Percentiles rank a stretch among this genome's conserved stretches.
phyloP scores from a whole-genome alignment of 2,888 invertebrate genomes.

The Melangyna quadrimaculata region DNA sequence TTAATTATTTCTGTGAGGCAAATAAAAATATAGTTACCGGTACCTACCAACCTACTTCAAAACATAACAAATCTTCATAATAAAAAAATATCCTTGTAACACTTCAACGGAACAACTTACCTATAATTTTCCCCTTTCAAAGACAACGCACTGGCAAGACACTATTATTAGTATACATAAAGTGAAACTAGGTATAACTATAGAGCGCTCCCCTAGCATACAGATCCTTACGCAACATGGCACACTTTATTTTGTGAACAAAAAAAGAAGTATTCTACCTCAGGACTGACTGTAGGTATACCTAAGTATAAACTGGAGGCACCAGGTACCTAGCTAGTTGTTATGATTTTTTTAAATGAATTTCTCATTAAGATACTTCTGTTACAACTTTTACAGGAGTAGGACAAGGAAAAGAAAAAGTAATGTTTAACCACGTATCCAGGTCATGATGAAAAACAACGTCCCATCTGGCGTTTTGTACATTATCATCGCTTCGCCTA shows the following conservation, averaged over 20 bases:
- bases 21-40: not conserved
- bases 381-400: not conserved
- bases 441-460: slow-evolving; percentile 48
- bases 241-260: not conserved
- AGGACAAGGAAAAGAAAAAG: slow-evolving; percentile 37
- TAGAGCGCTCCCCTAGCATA: not conserved
- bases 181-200: not conserved
- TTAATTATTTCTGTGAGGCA: slow-evolving; percentile 41
- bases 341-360: not conserved
- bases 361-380: slow-evolving; percentile 11
- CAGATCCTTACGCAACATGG: not conserved
- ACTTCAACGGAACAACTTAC: not conserved
- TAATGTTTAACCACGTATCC: slow-evolving; percentile 62
- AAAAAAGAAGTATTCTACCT: not conserved
- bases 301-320: not conserved
- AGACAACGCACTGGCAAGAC: not conserved
- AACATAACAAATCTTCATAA: slow-evolving; percentile 26
- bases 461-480: slow-evolving; percentile 1
- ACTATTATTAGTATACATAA: not conserved
- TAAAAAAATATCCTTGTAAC: not conserved
- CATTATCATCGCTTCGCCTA: slow-evolving; percentile 6
- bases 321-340: not conserved
- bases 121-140: not conserved
- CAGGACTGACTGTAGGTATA: not conserved
- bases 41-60: too few species aligned